Base-by-base conservation (phyloP, 2,888 invertebrate species). In the Synergus japonicus region DNA sequence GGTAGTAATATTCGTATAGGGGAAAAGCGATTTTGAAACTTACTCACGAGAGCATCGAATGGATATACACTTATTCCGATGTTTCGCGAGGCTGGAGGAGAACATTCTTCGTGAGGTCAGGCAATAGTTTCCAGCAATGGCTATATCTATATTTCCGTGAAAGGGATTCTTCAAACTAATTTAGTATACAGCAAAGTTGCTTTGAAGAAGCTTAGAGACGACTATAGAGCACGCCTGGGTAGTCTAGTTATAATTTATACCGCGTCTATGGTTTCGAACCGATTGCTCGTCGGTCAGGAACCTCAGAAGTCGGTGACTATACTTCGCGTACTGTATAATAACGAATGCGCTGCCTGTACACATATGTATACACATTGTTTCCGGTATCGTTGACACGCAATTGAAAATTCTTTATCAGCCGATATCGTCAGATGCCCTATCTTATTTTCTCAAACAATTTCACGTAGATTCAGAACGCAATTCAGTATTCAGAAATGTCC, bases 241-340 rank as follows among this genome's bases (percentile, higher is more conserved):
- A 73, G 54, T 82, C 80, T 79, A 79, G 78, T 82, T 82, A 80
- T 83, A 83, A 83, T 83, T 83, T 83, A 83, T 83, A 78, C 77
- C 78, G 81, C 79, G 80, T 78, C 78, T 82, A 79, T 77, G 64
- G 79, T 83, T 82, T 82, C 81, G 76, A 82, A 77, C 79, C 82
- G 81, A 83, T 82, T 80, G 82, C 79, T 81, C 80, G 79, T 78
- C 82, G 83, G 83, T 83, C 83, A 83, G 80, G 69, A 83, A 83
- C 83, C 83, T 83, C 78, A 82, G 80, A 73, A 79, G 82, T 78
- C 77, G 81, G 78, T 81, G 79, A 82, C 80, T 80, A 37, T 49
- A 54, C 83, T 79, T 76, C 67, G 78, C 79, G 79, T 67, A 79
- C 76, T 83, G 78, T 77, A 81, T 69, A 81, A 73, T 58, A 73